Evolutionary conservation across 2,888 invertebrate genomes (phyloP), one percentile per base, ranked within the genome.

Genomic region (Caenorhabditis zanzibari): DNA sequence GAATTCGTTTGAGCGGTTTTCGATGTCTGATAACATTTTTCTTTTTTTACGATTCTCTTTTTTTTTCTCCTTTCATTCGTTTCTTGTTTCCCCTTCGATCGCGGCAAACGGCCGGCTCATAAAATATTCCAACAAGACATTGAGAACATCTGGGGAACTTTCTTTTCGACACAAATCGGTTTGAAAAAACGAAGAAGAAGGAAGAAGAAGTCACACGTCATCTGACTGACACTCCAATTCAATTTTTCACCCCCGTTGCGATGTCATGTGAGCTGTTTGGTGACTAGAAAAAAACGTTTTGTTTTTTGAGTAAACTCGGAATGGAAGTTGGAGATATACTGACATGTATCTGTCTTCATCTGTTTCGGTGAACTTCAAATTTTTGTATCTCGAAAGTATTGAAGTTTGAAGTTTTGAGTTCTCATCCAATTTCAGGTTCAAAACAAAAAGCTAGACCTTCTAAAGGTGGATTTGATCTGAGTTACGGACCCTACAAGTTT

Each of bases 221-320:
- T 68, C 49, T 32, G 56, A 76, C 47, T 49, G 76, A 76, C 76
- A 52, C 68, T 76, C 58, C 68, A 76, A 76, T 76, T 76, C 68
- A 68, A 76, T 66, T 75, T 66, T 74, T 76, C 26, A 12, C 16
- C 72, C 24, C 44, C 32, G 66, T 52, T 49, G 61, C 47, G 12
- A 49, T 74, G 64, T 74, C 74, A 74, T 74, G 74, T 74, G 74
- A 74, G 64, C 63, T 54, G 22, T 68, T 68, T 54, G 68, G 52
- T 68, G 49, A 66, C 64, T 66, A 66, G 32, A 66, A 32, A 32
- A n/a, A n/a, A 66, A 10, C 38, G 24, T 28, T 24, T 68, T 52
- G 38, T 68, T 68, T 54, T 47, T 68, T 68, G 38, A 38, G 28
- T 14, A 52, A 28, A 47, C 47, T 64, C n/a, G 16, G 16, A 47